Conservation (phyloP, 2,888 invertebrate genomes). For the Drosophila pseudotakahashii region DNA sequence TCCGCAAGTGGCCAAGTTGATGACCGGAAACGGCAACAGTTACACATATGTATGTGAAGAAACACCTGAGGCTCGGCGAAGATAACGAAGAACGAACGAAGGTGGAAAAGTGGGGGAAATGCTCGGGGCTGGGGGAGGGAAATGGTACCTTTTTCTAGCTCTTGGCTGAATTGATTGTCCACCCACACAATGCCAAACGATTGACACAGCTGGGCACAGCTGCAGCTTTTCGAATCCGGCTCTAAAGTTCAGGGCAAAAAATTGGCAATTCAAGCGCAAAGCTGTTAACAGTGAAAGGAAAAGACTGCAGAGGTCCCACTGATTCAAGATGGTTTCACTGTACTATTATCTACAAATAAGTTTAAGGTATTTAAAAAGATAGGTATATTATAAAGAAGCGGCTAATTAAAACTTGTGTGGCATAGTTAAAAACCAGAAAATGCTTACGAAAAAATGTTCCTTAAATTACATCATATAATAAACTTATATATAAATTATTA, state of each 20-base stretch:
- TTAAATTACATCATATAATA: no score
- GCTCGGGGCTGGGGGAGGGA: slow-evolving; percentile 9
- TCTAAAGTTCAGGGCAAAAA: slow-evolving; percentile 47
- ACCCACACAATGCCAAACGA: slow-evolving; percentile 28
- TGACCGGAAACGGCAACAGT: slow-evolving; percentile 75
- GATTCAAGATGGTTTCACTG: slow-evolving; percentile 19
- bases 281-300: slow-evolving; percentile 59
- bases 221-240: slow-evolving; percentile 40
- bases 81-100: slow-evolving; percentile 16
- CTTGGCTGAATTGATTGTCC: slow-evolving; percentile 63
- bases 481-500: no score
- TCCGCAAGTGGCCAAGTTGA: slow-evolving; percentile 72
- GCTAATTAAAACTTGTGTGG: no score
- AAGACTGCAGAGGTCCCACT: slow-evolving; percentile 37
- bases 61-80: slow-evolving; percentile 32
- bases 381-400: no score
- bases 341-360: no score
- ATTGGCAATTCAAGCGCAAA: slow-evolving; percentile 71
- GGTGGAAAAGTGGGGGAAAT: slow-evolving; percentile 13
- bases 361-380: background rate
- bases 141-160: slow-evolving; percentile 42
- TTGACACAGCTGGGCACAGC: slow-evolving; percentile 42
- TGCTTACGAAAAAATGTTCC: no score
- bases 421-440: no score
- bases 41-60: slow-evolving; percentile 33